Conservation (phyloP, 1,140 invertebrate genomes). For the Daktulosphaira vitifoliae region DNA sequence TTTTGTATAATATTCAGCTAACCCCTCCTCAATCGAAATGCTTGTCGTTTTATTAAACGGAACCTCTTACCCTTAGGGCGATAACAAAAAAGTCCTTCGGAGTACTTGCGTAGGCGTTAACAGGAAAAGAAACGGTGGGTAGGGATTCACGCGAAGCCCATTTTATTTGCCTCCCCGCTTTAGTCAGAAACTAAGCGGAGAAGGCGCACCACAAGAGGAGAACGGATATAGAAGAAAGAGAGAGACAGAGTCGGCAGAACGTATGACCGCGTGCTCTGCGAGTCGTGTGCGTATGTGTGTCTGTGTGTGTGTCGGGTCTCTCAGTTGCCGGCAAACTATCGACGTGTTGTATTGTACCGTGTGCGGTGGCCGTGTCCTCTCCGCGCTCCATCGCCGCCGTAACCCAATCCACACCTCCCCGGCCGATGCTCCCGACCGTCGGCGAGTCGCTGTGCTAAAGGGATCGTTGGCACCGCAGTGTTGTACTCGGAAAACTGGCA, state of each 20-base stretch:
- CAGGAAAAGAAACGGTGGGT: neutral
- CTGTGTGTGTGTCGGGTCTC: neutral
- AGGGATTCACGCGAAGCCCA: neutral
- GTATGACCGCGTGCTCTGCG: constrained; percentile 9
- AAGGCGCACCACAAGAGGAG: neutral
- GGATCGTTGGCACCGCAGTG: neutral
- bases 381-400: neutral
- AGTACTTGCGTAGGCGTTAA: neutral
- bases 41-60: too few species aligned
- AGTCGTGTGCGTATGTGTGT: constrained; percentile 4
- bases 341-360: constrained; percentile 28
- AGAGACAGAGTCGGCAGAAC: neutral
- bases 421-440: neutral
- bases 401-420: neutral
- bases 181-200: too few species aligned
- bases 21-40: too few species aligned
- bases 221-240: neutral
- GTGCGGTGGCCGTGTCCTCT: neutral
- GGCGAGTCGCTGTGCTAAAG: neutral
- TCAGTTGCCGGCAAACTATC: constrained; percentile 33
- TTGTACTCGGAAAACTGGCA: neutral
- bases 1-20: too few species aligned
- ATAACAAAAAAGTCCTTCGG: neutral
- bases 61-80: too few species aligned
- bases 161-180: too few species aligned